Evolutionary conservation across 2,888 invertebrate genomes (phyloP).

Genomic region (Ommatoiulus sabulosus): DNA sequence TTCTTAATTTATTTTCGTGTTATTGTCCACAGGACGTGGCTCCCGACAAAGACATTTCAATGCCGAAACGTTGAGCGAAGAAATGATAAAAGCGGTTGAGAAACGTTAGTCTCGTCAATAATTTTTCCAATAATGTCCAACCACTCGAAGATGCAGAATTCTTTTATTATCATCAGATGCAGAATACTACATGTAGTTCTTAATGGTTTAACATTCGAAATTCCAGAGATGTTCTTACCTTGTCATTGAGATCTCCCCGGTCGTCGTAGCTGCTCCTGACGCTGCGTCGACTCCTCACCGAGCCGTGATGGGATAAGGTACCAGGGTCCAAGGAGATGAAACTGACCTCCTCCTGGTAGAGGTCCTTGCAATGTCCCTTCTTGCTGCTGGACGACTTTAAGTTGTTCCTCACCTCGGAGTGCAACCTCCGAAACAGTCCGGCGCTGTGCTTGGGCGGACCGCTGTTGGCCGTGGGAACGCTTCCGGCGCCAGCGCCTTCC

Average conservation of each 20-base stretch:
- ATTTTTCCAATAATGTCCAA: neutral
- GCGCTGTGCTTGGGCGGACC: constrained; percentile 25
- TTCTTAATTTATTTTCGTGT: no score
- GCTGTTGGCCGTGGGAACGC: neutral
- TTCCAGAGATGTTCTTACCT: constrained; percentile 49
- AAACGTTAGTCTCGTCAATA: neutral
- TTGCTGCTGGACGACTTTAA: constrained; percentile 51
- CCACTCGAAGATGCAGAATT: neutral
- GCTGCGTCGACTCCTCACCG: constrained; percentile 56
- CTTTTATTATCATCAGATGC: no score
- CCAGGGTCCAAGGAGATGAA: constrained; percentile 49
- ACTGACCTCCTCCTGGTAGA: constrained; percentile 55
- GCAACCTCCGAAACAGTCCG: constrained; percentile 53
- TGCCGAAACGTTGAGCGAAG: no score
- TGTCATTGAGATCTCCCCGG: constrained; percentile 51
- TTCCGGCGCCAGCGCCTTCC: neutral
- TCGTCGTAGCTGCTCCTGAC: constrained; percentile 51
- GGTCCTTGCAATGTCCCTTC: constrained; percentile 44
- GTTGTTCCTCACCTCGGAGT: constrained; percentile 52
- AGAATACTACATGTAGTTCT: no score
- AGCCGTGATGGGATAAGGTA: constrained; percentile 56
- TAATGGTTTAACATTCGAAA: no score
- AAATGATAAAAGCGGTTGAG: neutral
- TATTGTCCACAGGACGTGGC: no score
- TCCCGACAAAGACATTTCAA: no score